A percentile compares a stretch with the other conserved stretches of the same genome.
Conservation (phyloP, 2,888 invertebrate species). For the Platycheirus rosarum region DNA sequence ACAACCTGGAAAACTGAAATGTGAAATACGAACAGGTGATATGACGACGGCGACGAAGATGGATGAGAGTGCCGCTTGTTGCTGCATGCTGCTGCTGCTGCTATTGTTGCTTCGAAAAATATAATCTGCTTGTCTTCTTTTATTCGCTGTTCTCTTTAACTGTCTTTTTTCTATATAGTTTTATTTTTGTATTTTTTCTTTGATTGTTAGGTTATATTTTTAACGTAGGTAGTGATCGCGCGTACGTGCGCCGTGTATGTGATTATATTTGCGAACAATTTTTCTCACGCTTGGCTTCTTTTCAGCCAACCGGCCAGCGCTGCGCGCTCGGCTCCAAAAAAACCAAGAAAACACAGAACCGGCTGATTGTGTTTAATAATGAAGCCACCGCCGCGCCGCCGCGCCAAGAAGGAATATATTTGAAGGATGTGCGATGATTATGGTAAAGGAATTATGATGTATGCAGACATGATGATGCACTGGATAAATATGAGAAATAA, state of each 20-base stretch:
- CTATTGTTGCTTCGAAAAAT: slow-evolving; percentile 43
- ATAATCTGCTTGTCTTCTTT: slow-evolving; percentile 61
- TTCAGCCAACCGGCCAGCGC: slow-evolving; percentile 2
- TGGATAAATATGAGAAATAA: slow-evolving; percentile 40
- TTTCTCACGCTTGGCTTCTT: slow-evolving; percentile 71
- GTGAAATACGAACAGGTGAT: slow-evolving; percentile 74
- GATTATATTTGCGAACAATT: slow-evolving; percentile 72
- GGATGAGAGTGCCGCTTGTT: slow-evolving; percentile 65
- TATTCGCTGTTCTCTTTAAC: slow-evolving; percentile 52
- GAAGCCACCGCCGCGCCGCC: slow-evolving; percentile 16
- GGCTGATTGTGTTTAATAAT: slow-evolving; percentile 59
- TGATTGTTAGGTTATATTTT: not conserved
- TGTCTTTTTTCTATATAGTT: slow-evolving; percentile 17
- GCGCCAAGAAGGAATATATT: slow-evolving; percentile 16
- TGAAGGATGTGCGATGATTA: slow-evolving; percentile 53
- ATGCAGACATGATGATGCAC: slow-evolving; percentile 52
- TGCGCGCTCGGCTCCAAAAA: slow-evolving; percentile 14
- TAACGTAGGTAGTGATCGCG: slow-evolving; percentile 73
- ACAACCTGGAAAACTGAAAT: slow-evolving; percentile 70
- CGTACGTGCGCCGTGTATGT: slow-evolving; percentile 74
- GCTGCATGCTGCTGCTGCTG: slow-evolving; percentile 48
- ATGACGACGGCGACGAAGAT: slow-evolving; percentile 73
- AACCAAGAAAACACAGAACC: slow-evolving; percentile 52
- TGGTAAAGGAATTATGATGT: slow-evolving; percentile 64
- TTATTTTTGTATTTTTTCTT: slow-evolving; percentile 13